Percentiles rank a stretch among this genome's conserved stretches.
These are phyloP conservation scores for Corythornis vintsioides DNA, from an alignment of 2,113 vertebrate genomes.

Conservation along the genomic window DNA sequence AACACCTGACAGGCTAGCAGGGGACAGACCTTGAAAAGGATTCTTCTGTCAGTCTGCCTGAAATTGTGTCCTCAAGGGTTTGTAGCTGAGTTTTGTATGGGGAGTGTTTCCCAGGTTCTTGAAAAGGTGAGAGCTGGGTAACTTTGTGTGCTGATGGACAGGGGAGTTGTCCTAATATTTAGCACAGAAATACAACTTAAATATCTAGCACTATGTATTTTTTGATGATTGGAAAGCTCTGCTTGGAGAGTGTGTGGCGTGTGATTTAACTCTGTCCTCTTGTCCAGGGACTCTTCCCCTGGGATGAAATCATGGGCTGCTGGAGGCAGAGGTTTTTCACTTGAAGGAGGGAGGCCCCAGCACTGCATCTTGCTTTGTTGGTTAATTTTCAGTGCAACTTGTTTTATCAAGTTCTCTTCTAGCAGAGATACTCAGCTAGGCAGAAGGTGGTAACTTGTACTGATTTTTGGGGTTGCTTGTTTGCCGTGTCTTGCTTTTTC, in stretches of 20 bases:
- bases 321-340: slow-evolving; percentile 16
- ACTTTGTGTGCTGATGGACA: background rate
- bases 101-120: background rate
- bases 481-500: background rate
- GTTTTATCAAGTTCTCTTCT: background rate
- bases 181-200: background rate
- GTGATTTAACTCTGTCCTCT: background rate
- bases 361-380: slow-evolving; percentile 5
- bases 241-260: background rate
- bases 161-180: background rate
- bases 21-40: slow-evolving; percentile 3
- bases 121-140: background rate
- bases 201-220: background rate
- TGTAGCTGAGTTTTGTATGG: slow-evolving; percentile 8
- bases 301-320: slow-evolving; percentile 9
- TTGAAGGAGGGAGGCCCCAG: background rate
- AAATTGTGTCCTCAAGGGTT: slow-evolving; percentile 33
- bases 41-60: slow-evolving; percentile 37
- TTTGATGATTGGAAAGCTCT: background rate
- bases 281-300: slow-evolving; percentile 10
- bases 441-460: background rate
- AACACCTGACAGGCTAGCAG: slow-evolving; percentile 4
- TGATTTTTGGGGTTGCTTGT: background rate
- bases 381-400: slow-evolving; percentile 12
- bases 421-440: background rate